Conservation (phyloP, 2,113 vertebrate genomes). For the Callionymus lyra region DNA sequence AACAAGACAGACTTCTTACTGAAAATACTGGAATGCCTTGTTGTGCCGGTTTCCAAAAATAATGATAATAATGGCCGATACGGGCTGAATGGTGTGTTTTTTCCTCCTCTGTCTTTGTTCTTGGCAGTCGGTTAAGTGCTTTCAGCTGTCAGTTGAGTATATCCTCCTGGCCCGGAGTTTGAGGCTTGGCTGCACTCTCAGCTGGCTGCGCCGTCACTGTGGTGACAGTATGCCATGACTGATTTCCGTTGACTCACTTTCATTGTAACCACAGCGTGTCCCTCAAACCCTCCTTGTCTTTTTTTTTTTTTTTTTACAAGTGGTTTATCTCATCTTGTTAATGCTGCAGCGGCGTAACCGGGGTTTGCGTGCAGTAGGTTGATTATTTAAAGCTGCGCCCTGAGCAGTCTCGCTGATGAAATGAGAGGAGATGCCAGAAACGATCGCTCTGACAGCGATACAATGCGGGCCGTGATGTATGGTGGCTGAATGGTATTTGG, state of each 20-base stretch:
- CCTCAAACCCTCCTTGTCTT: slow-evolving; percentile 33
- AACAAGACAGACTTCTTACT: slow-evolving; percentile 28
- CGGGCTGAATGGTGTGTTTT: slow-evolving; percentile 26
- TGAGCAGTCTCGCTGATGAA: slow-evolving; percentile 50
- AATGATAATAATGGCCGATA: background rate
- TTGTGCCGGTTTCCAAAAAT: slow-evolving; percentile 34
- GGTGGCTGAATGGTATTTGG: slow-evolving; percentile 37
- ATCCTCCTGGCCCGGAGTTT: slow-evolving; percentile 46
- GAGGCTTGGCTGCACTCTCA: slow-evolving; percentile 57
- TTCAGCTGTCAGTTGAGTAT: slow-evolving; percentile 59
- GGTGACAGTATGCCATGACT: slow-evolving; percentile 62
- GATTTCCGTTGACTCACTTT: slow-evolving; percentile 61
- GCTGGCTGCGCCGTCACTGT: slow-evolving; percentile 54
- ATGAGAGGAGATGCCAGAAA: slow-evolving; percentile 37
- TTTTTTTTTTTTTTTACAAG: slow-evolving; percentile 27
- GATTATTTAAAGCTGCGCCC: slow-evolving; percentile 44
- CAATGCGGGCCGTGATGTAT: slow-evolving; percentile 34
- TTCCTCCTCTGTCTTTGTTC: slow-evolving; percentile 44
- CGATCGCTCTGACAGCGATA: slow-evolving; percentile 30
- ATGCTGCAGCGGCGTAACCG: slow-evolving; percentile 16
- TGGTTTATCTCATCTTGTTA: slow-evolving; percentile 54
- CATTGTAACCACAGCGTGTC: slow-evolving; percentile 45
- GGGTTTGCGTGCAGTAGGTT: slow-evolving; percentile 46
- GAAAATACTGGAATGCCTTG: slow-evolving; percentile 48
- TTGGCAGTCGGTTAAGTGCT: slow-evolving; percentile 55